Conservation (phyloP, 2,888 invertebrate species). For the Eristalis arbustorum region DNA sequence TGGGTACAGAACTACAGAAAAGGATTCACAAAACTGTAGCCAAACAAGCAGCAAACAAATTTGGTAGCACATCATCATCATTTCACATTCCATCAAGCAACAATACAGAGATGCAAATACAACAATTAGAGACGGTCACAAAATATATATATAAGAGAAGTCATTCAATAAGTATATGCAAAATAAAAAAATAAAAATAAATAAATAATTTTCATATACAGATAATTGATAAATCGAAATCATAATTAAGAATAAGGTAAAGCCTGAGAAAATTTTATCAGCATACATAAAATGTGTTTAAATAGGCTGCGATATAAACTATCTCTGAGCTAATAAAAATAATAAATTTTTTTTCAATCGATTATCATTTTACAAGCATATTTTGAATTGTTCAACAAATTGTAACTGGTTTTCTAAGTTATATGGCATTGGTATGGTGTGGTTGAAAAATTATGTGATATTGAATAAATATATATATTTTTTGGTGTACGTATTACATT, state of each 20-base stretch:
- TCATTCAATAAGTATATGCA: background rate
- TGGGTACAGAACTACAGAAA: background rate
- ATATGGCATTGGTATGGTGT: slow-evolving; percentile 67
- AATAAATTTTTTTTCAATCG: slow-evolving; percentile 3
- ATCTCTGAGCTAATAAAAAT: slow-evolving; percentile 40
- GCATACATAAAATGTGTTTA: slow-evolving; percentile 25
- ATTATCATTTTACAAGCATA: slow-evolving; percentile 32
- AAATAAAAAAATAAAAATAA: background rate
- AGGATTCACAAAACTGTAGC: background rate
- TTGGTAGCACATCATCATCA: background rate
- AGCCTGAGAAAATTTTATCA: slow-evolving; percentile 8
- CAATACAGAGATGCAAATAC: background rate
- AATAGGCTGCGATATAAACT: slow-evolving; percentile 25
- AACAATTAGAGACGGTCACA: background rate
- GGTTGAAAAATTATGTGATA: background rate
- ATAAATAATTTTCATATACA: background rate
- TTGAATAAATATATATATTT: slow-evolving; percentile 10
- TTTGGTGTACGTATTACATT: slow-evolving; percentile 25
- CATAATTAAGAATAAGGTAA: background rate
- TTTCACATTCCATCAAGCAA: background rate
- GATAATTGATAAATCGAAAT: background rate
- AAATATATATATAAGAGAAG: background rate
- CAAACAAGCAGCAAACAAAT: background rate
- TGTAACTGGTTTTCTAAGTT: slow-evolving; percentile 22
- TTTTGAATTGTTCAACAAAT: slow-evolving; percentile 8